Base-by-base conservation (phyloP, 2,888 invertebrate genomes). In the Linnaemya vulpina region DNA sequence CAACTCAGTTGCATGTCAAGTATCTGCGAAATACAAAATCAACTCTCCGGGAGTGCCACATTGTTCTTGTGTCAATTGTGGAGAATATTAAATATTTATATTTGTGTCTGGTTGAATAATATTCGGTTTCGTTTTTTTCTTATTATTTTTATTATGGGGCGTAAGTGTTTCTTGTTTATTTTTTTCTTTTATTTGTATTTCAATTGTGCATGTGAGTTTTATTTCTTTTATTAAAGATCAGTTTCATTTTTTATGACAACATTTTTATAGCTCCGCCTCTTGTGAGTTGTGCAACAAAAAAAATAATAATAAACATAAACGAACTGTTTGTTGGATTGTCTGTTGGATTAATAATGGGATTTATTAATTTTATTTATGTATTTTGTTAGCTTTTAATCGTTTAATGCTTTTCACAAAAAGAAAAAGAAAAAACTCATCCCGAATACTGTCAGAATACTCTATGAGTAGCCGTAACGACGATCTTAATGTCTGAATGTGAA, bases 211-310 rank as follows among this genome's bases (percentile, higher is more conserved):
- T 38, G 17, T 60, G 60, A 17, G 35, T 22, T 51, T 17, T 13
- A 10, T 53, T 60, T 76, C 30, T 53, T 4, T 63, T 75, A 53
- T 51, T 51, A 43, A 20, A 60, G 22, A 70, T n/a, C 35, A 40
- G 9, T 53, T 43, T 38, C 35, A 40, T 51, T 55, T 10, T 13
- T 11, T 71, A 30, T 60, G 30, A 35, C 22, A 10, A 51, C 30
- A 30, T 25, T 20, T 35, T 51, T 62, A 0, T 60, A 77, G 77
- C 83, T 79, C 85, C 85, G 85, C 85, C 85, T 79, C 70, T 62
- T 58, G 40, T 3, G 74, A 60, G 78, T 85, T 82, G 85, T 82
- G 78, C 75, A 82, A n/a, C n/a, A n/a, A n/a, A n/a, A n/a, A n/a
- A n/a, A n/a, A n/a, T n/a, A n/a, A n/a, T n/a, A n/a, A n/a, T n/a